Conservation (phyloP, 2,888 invertebrate genomes). For the Clanis bilineata region DNA sequence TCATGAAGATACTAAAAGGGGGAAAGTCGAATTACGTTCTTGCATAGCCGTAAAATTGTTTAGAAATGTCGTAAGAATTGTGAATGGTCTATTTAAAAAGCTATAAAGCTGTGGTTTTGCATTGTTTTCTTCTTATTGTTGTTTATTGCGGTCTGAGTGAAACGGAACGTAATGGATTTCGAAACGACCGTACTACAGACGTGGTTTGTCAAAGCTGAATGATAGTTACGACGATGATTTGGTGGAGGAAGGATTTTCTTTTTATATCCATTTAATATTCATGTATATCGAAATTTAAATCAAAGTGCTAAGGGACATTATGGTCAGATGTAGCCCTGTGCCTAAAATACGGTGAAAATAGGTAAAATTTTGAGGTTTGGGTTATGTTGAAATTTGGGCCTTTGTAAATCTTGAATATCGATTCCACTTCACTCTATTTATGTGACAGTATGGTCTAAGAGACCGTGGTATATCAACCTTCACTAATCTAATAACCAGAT, state of each 20-base stretch:
- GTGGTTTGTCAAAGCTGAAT: not conserved
- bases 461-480: no score
- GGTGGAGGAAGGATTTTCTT: not conserved
- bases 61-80: constrained; percentile 11
- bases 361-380: no score
- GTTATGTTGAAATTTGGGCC: no score
- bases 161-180: constrained; percentile 9
- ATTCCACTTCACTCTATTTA: no score
- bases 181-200: not conserved
- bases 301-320: no score
- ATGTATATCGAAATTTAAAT: not conserved
- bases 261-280: no score
- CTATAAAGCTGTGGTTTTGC: constrained; percentile 12
- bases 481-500: no score
- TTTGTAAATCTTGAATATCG: no score
- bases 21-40: constrained; percentile 8
- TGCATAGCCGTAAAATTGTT: constrained; percentile 10
- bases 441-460: no score
- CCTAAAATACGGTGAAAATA: no score
- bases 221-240: not conserved
- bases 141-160: constrained; percentile 14
- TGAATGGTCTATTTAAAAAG: constrained; percentile 13
- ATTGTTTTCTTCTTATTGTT: constrained; percentile 14
- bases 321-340: no score
- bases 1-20: not conserved